A percentile compares a stretch with the other conserved stretches of the same genome.
Conservation (phyloP, 1,140 invertebrate genomes). For the Kradibia gibbosae region DNA sequence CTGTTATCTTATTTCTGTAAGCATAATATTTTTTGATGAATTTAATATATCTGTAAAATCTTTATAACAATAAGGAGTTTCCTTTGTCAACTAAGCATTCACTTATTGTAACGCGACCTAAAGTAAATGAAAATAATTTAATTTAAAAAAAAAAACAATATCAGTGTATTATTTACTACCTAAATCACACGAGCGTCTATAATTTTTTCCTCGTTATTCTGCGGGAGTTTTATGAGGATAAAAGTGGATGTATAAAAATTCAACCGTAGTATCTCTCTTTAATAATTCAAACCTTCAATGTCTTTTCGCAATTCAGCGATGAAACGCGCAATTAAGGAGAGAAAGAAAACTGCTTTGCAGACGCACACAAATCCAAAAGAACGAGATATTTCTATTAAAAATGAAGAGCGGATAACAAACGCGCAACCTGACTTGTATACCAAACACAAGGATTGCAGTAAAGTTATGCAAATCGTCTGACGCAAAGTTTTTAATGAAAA, state of each 20-base stretch:
- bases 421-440: constrained; percentile 15
- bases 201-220: background rate
- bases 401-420: constrained; percentile 20
- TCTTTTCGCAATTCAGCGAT: constrained; percentile 30
- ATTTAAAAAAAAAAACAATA: background rate
- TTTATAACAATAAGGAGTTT: no score
- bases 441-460: constrained; percentile 37
- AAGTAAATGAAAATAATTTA: background rate
- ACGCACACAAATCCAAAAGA: constrained; percentile 21
- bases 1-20: no score
- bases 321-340: constrained; percentile 30
- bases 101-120: background rate
- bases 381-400: constrained; percentile 40
- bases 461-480: constrained; percentile 58
- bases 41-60: no score
- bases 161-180: background rate
- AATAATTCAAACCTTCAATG: constrained; percentile 18
- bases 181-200: background rate
- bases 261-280: background rate
- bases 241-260: background rate
- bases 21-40: no score
- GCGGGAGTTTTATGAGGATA: background rate
- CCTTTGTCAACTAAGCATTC: no score
- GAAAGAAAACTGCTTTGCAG: constrained; percentile 3
- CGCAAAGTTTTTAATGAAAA: constrained; percentile 67